These are phyloP conservation scores for Macquaria australasica DNA, from an alignment of 2,113 vertebrate genomes.

Conservation along the genomic window DNA sequence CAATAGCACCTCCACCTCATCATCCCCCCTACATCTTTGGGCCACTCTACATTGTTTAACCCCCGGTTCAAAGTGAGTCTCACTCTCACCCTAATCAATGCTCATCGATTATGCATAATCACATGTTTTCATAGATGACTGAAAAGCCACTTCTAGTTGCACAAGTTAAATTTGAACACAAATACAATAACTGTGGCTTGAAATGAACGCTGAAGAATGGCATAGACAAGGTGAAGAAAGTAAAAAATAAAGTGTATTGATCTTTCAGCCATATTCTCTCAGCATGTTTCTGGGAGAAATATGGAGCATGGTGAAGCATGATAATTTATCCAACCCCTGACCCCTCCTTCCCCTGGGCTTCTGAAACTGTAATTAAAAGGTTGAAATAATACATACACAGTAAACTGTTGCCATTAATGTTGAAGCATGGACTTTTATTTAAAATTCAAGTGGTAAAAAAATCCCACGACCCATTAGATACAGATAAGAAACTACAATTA, in stretches of 20 bases:
- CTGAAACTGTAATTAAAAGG: constrained; percentile 24
- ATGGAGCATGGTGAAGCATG: neutral
- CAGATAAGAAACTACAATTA: constrained; percentile 58
- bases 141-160: neutral
- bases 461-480: neutral
- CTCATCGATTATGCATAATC: neutral
- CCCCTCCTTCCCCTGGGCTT: neutral
- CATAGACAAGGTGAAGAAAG: neutral
- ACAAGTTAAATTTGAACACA: neutral
- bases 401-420: neutral
- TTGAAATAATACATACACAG: neutral
- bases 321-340: neutral
- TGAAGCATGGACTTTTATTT: neutral
- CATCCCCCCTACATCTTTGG: neutral
- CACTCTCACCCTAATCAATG: too few relatives aligned
- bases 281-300: neutral
- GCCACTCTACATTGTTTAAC: neutral
- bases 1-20: neutral
- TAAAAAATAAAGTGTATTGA: neutral
- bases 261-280: neutral
- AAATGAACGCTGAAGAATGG: neutral
- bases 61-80: neutral
- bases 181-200: neutral
- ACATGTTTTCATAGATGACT: neutral
- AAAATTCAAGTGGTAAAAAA: constrained; percentile 14